These are phyloP conservation scores for Hydriomena furcata DNA, from an alignment of 2,888 invertebrate genomes.

Conservation along the genomic window DNA sequence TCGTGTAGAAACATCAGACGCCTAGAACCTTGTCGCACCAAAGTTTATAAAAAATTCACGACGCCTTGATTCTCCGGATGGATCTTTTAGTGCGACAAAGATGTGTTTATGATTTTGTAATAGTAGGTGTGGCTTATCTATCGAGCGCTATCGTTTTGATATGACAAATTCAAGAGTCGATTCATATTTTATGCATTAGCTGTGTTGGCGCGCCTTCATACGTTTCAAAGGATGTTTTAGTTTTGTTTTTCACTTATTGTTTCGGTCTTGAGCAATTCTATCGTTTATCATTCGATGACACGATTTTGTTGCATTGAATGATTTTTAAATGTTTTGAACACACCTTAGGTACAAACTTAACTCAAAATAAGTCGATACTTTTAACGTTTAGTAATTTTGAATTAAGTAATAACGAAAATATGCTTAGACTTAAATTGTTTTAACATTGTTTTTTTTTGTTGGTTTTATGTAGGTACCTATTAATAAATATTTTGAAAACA, in stretches of 20 bases:
- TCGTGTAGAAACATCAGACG: conserved; percentile 17
- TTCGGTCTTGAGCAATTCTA: conserved; percentile 16
- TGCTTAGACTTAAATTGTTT: no score
- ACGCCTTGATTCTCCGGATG: conserved; percentile 1
- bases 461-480: no score
- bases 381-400: no score
- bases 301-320: conserved; percentile 3
- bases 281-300: conserved; percentile 23
- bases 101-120: conserved; percentile 27
- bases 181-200: conserved; percentile 78
- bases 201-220: conserved; percentile 53
- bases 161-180: conserved; percentile 73
- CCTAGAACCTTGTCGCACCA: conserved; percentile 23
- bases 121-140: conserved; percentile 55
- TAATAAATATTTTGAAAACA: no score
- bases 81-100: conserved; percentile 25
- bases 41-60: conserved; percentile 7
- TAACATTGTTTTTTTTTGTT: no score
- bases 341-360: no score
- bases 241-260: conserved; percentile 32
- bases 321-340: not conserved
- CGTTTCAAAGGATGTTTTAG: conserved; percentile 43
- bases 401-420: no score
- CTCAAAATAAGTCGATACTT: no score
- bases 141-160: conserved; percentile 63